A percentile compares a stretch with the other conserved stretches of the same genome.
Evolutionary conservation across 1,140 invertebrate species (phyloP).

Genomic region (Coelopa frigida): DNA sequence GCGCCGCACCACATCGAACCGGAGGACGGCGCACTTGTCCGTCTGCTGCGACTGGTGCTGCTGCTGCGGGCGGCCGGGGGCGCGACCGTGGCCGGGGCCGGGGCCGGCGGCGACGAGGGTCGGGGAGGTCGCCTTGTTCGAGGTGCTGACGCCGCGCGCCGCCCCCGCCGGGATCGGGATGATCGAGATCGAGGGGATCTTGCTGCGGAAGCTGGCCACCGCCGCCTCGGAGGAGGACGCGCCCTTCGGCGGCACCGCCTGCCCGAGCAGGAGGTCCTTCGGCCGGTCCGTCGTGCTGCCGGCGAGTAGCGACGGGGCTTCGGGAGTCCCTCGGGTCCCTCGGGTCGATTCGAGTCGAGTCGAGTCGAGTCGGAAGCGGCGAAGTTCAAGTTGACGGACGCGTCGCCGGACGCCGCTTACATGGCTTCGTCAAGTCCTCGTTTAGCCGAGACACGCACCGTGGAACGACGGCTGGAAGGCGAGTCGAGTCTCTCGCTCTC

Average conservation of each 20-base stretch:
- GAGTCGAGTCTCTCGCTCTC: too few relatives aligned
- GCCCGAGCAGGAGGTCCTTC: conserved; percentile 39
- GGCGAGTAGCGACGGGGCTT: too few relatives aligned
- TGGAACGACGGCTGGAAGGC: too few relatives aligned
- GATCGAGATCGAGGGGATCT: conserved; percentile 42
- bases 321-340: too few relatives aligned
- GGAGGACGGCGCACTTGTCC: conserved; percentile 40
- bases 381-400: too few relatives aligned
- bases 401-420: too few relatives aligned
- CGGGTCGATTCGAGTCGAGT: too few relatives aligned
- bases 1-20: conserved; percentile 31
- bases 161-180: conserved; percentile 31
- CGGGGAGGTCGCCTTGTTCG: conserved; percentile 36
- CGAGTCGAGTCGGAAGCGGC: too few relatives aligned
- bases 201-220: conserved; percentile 8
- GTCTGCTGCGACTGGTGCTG: conserved; percentile 42
- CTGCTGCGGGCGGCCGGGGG: conserved; percentile 22
- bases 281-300: conserved; percentile 40
- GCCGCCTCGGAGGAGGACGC: not conserved
- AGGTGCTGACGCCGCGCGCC: not conserved
- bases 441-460: too few relatives aligned
- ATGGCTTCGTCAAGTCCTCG: too few relatives aligned
- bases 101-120: conserved; percentile 13
- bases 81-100: conserved; percentile 1
- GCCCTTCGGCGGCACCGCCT: conserved; percentile 25